These are phyloP conservation scores for Drosophila quinaria DNA, from an alignment of 2,888 invertebrate genomes.

Conservation along the genomic window DNA sequence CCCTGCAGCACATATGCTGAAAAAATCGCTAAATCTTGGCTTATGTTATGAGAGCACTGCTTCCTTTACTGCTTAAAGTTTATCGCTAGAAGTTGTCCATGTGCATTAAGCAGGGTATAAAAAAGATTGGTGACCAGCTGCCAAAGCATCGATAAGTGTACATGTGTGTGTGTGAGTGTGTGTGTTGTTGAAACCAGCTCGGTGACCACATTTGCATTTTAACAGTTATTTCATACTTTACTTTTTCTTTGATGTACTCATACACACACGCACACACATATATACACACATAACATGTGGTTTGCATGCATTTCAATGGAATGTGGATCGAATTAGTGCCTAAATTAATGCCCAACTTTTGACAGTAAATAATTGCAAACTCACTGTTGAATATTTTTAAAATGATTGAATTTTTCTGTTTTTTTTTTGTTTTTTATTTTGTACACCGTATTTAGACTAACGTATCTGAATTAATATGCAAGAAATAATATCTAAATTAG, in stretches of 20 bases:
- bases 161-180: conserved; percentile 14
- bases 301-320: conserved; percentile 42
- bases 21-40: too few relatives aligned
- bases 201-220: conserved; percentile 54
- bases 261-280: background rate
- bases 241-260: conserved; percentile 19
- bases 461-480: conserved; percentile 6
- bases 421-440: too few relatives aligned
- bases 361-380: conserved; percentile 39
- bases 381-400: conserved; percentile 28
- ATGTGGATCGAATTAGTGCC: conserved; percentile 42
- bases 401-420: conserved; percentile 19
- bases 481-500: conserved; percentile 54
- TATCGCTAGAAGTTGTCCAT: background rate
- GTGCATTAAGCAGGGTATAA: background rate
- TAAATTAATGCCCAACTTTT: conserved; percentile 41
- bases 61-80: background rate
- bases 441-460: background rate
- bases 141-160: background rate
- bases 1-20: background rate
- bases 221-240: conserved; percentile 40
- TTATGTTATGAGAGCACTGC: background rate
- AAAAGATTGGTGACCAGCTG: conserved; percentile 9
- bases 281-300: background rate
- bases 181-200: conserved; percentile 46